Percentiles rank a stretch among this genome's conserved stretches.
Evolutionary conservation across 2,888 invertebrate species (phyloP).

Genomic region (Erebia ligea): DNA sequence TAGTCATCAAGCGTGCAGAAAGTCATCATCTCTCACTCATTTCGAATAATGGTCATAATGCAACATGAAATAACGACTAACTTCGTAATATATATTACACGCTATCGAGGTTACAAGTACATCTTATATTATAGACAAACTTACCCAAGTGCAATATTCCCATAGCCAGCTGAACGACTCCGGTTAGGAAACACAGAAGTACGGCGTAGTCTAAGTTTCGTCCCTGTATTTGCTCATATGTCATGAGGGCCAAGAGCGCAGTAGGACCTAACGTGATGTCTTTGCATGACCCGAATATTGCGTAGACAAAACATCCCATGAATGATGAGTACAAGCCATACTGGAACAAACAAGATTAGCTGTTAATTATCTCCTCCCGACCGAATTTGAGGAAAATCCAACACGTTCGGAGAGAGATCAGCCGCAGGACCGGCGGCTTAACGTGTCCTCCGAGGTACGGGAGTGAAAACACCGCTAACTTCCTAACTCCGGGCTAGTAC

Average conservation of each 20-base stretch:
- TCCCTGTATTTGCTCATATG: constrained; percentile 89
- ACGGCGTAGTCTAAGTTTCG: constrained; percentile 91
- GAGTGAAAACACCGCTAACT: no score
- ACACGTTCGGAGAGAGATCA: no score
- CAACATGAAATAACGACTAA: background rate
- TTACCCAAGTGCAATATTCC: constrained; percentile 91
- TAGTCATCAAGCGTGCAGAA: no score
- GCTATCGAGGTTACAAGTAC: background rate
- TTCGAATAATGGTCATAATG: no score
- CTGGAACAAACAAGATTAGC: constrained; percentile 76
- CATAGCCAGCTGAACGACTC: constrained; percentile 91
- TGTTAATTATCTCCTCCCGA: background rate
- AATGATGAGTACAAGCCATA: constrained; percentile 98
- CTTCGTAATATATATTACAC: background rate
- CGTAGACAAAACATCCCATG: constrained; percentile 96
- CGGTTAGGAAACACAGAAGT: constrained; percentile 91
- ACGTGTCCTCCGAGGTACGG: no score
- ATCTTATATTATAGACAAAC: constrained; percentile 43
- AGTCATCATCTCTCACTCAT: no score
- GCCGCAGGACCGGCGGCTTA: no score
- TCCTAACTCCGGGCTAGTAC: no score
- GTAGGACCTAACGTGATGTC: constrained; percentile 96
- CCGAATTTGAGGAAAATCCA: no score
- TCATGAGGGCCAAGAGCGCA: constrained; percentile 96
- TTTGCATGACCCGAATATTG: constrained; percentile 93